Evolutionary conservation across 2,797 vertebrate genomes (phyloP).

Genomic region (Pangasius larnaudii): DNA sequence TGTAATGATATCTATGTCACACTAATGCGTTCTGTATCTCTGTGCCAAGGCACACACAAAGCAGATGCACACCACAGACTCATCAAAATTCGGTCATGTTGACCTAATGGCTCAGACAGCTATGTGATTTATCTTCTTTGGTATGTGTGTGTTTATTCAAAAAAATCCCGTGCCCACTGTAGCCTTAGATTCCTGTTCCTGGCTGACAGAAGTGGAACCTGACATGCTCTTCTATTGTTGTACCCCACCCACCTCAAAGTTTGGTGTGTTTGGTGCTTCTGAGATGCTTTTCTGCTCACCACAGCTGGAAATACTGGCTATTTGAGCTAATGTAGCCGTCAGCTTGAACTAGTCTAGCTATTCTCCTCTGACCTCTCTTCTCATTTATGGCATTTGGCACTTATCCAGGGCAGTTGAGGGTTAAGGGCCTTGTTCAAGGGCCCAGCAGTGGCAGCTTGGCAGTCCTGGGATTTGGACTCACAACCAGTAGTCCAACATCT

Average conservation of each 20-base stretch:
- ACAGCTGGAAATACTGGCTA: background rate
- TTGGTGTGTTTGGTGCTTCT: background rate
- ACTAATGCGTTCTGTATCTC: constrained; percentile 3
- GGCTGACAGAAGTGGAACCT: background rate
- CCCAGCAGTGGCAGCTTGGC: background rate
- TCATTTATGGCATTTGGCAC: background rate
- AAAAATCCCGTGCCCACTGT: background rate
- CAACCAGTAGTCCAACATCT: background rate
- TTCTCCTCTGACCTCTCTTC: background rate
- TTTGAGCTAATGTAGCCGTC: background rate
- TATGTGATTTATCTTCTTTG: constrained; percentile 7
- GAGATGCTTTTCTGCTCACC: background rate
- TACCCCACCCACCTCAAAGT: background rate
- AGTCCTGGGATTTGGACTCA: background rate
- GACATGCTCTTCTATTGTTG: background rate
- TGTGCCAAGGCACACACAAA: background rate
- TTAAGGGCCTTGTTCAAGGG: background rate
- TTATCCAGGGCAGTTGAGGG: background rate
- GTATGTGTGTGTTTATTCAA: background rate
- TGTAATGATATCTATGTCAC: constrained; percentile 1
- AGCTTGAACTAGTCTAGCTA: background rate
- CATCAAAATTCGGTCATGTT: background rate
- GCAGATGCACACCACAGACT: background rate
- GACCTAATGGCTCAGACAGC: constrained; percentile 5
- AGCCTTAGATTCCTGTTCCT: background rate